A percentile compares a stretch with the other conserved stretches of the same genome.
Evolutionary conservation across 2,888 invertebrate genomes (phyloP).

Genomic region (Willowsia nigromaculata): DNA sequence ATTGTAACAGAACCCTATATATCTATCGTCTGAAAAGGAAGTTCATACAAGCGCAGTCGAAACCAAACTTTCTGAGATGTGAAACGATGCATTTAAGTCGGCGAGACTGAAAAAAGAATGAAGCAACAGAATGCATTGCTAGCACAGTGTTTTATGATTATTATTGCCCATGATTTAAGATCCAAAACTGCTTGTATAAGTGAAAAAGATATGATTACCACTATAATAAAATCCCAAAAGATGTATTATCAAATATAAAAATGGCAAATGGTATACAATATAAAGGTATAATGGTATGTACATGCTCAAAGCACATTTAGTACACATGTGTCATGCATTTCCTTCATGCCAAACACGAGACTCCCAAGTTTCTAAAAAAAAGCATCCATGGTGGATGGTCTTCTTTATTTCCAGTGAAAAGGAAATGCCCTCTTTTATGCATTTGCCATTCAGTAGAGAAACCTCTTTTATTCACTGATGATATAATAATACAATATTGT

Average conservation of each 20-base stretch:
- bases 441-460: conserved; percentile 49
- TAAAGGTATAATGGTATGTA: background rate
- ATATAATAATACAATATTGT: conserved; percentile 65
- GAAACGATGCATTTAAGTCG: background rate
- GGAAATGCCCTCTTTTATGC: conserved; percentile 66
- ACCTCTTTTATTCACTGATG: conserved; percentile 56
- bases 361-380: conserved; percentile 31
- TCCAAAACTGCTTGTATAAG: conserved; percentile 21
- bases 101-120: background rate
- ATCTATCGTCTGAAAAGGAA: background rate
- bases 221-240: conserved; percentile 16
- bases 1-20: conserved; percentile 18
- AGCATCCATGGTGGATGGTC: conserved; percentile 41
- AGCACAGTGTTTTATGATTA: conserved; percentile 31
- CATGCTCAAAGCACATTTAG: background rate
- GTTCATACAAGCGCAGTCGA: background rate
- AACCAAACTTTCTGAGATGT: background rate
- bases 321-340: conserved; percentile 18
- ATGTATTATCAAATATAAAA: background rate
- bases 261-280: background rate
- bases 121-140: conserved; percentile 8
- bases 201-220: conserved; percentile 36
- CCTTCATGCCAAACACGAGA: conserved; percentile 32
- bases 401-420: conserved; percentile 65
- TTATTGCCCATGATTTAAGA: conserved; percentile 51